Evolutionary conservation across 1,140 invertebrate genomes (phyloP).

Genomic region (Conus ventricosus): DNA sequence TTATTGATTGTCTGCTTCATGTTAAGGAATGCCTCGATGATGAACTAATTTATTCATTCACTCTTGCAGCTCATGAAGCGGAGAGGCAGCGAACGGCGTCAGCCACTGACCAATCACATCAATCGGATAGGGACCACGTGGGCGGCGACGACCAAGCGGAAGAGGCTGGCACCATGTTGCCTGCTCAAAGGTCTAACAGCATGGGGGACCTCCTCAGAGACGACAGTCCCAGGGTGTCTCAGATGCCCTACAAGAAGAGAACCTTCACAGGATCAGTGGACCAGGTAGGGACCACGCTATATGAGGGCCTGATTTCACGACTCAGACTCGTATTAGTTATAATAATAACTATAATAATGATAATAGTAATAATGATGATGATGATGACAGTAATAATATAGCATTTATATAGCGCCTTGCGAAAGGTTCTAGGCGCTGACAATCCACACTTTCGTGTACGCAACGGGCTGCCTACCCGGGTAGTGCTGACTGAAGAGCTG

Average conservation of each 20-base stretch:
- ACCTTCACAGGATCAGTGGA: not conserved
- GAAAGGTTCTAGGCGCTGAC: no score
- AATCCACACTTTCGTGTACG: no score
- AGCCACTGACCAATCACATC: not conserved
- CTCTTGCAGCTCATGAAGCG: slow-evolving; percentile 5
- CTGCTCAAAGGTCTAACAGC: not conserved
- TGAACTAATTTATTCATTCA: not conserved
- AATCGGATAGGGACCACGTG: not conserved
- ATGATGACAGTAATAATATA: no score
- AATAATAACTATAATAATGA: no score
- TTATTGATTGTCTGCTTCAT: no score
- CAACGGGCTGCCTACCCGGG: no score
- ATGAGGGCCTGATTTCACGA: no score
- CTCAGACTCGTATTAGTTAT: no score
- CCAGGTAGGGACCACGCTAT: not conserved
- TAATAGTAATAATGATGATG: no score
- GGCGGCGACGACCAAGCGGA: not conserved
- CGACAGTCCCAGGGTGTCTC: not conserved
- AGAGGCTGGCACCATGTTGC: not conserved
- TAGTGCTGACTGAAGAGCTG: no score
- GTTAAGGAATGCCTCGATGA: no score
- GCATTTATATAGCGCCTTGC: no score
- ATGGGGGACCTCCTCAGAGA: not conserved
- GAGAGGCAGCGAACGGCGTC: not conserved
- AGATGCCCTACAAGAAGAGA: not conserved